phyloP scores from a whole-genome alignment of 2,888 invertebrate species.

The Euzophera pinguis region DNA sequence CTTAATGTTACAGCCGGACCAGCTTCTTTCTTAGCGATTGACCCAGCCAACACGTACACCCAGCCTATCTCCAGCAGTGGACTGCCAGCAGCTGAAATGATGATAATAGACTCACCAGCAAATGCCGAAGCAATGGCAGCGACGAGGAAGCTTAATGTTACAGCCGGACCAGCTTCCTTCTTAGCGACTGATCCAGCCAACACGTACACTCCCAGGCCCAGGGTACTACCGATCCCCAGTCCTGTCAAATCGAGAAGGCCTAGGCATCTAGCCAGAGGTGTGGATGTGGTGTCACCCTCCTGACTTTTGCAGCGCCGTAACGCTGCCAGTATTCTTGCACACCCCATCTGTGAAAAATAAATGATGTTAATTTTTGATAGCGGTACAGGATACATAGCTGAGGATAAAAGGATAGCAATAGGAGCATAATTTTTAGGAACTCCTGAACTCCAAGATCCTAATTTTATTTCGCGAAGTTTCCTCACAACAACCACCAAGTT shows the following conservation, averaged over 20 bases:
- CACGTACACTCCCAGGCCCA: slow-evolving; percentile 97
- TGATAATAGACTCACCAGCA: slow-evolving; percentile 89
- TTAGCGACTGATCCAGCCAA: slow-evolving; percentile 94
- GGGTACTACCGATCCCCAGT: slow-evolving; percentile 91
- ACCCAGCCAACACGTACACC: slow-evolving; percentile 95
- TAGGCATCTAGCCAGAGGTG: slow-evolving; percentile 83
- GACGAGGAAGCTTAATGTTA: slow-evolving; percentile 92
- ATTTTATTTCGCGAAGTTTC: no score
- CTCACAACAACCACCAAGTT: no score
- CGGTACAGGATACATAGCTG: not conserved
- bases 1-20: slow-evolving; percentile 96
- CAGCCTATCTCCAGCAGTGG: no score
- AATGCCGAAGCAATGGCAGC: slow-evolving; percentile 96
- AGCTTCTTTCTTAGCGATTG: slow-evolving; percentile 91
- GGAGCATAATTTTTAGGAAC: no score
- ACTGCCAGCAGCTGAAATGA: no score
- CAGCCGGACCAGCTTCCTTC: slow-evolving; percentile 93
- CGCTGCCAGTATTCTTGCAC: slow-evolving; percentile 44
- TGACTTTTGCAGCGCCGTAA: slow-evolving; percentile 73
- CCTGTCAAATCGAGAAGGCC: slow-evolving; percentile 92
- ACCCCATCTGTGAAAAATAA: slow-evolving; percentile 54
- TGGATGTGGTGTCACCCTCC: slow-evolving; percentile 53
- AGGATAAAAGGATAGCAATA: no score
- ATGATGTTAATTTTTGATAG: not conserved
- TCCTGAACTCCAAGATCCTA: no score